Evolutionary conservation across 2,113 vertebrate species (phyloP), one percentile per base, ranked within the genome.

Genomic region (Dasypus novemcinctus): DNA sequence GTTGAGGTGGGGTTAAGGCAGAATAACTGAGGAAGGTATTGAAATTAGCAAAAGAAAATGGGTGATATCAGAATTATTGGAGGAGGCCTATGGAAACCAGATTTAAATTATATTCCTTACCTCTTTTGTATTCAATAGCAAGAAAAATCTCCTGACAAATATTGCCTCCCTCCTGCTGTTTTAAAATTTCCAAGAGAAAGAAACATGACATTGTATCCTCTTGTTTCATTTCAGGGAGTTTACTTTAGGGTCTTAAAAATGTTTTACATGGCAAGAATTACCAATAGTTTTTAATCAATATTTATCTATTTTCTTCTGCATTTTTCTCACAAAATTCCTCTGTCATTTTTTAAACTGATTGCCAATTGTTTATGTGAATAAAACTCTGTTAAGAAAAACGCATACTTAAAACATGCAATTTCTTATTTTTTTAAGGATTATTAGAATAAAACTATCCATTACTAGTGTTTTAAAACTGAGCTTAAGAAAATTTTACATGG

Each of bases 211-310:
- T 69, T 87, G 41, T 87, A 52, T 89, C 74, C 90, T 79, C 86
- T 25, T 91, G 94, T 91, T 97, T 95, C 93, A 92, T 91, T 89
- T 87, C 68, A 94, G 68, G 75, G 80, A 96, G 72, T 82, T 96
- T 96, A 93, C 38, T 90, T 93, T 68, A 36, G 63, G 12, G 12
- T 87, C 43, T n/a, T 93, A 71, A 92, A 92, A 87, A 81, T 81
- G 90, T 15, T 38, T 13, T 75, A 76, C 15, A 36, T 38, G 83
- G 87, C 31, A 87, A 85, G 86, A 91, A 90, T 90, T n/a, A 17
- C 63, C 63, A 95, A 87, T 84, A 91, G 54, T 57, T 96, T 97
- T 71, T 38, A 91, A 92, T 81, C 63, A 52, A 15, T 86, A 49
- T 63, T 89, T 76, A 23, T 66, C 31, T 21, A n/a, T 76, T 82